Conservation (phyloP, 2,113 vertebrate genomes). For the Oreotrochilus melanogaster region DNA sequence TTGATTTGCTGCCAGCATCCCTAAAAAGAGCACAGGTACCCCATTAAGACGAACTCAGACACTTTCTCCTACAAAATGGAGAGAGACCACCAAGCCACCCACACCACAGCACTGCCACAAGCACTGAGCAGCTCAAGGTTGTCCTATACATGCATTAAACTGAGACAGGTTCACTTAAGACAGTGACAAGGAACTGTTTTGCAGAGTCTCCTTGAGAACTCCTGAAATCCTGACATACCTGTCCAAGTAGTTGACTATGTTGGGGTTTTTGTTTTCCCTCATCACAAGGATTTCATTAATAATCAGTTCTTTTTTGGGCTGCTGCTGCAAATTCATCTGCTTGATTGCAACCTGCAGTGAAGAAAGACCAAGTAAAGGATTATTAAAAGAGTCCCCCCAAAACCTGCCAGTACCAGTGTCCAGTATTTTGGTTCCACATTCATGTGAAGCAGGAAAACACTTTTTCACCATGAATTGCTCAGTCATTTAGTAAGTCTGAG, state of each 20-base stretch:
- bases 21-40: background rate
- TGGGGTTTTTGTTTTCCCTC: constrained; percentile 99
- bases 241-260: constrained; percentile 98
- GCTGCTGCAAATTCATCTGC: constrained; percentile 98
- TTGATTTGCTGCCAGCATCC: background rate
- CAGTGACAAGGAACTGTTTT: background rate
- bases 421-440: background rate
- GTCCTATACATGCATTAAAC: background rate
- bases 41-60: background rate
- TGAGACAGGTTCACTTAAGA: background rate
- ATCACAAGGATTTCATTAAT: constrained; percentile 98
- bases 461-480: background rate
- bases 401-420: background rate
- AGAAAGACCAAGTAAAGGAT: background rate
- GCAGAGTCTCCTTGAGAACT: background rate
- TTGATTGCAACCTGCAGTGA: constrained; percentile 92
- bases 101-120: background rate
- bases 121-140: background rate
- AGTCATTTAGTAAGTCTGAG: background rate
- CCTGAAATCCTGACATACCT: constrained; percentile 80
- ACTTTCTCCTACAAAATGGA: background rate
- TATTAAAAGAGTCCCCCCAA: background rate
- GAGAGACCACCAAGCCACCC: background rate
- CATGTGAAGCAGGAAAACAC: background rate
- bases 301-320: constrained; percentile 97